Evolutionary conservation across 2,113 vertebrate species (phyloP), one percentile per base, ranked within the genome.

Genomic region (Silurus asotus): DNA sequence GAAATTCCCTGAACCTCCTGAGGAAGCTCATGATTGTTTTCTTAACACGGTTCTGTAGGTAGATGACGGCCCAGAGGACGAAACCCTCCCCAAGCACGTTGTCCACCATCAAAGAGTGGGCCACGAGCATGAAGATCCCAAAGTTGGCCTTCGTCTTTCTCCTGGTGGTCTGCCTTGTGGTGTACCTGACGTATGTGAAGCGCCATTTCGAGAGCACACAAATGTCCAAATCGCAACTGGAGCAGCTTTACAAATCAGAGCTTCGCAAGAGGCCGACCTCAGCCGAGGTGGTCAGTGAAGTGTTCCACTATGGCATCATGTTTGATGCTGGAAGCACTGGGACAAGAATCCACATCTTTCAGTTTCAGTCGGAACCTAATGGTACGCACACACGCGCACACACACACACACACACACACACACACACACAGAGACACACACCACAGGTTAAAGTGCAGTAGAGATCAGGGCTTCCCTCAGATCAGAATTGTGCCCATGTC

Each of bases 311-410:
- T 4, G 96, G 97, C 5, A 95, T 99, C 91, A 98, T 98, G 97
- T 97, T 99, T 87, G 98, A 99, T 0, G 98, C 97, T 0, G 98
- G 98, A 77, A 99, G 98, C 94, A 99, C 98, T 0, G 98, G 98
- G 76, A 99, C 97, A 75, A 94, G 98, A 55, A 90, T 99, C 84
- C 98, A 99, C 11, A 55, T 99, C 84, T 99, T 98, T 93, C 95
- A 96, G 83, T 98, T 99, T 88, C 92, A 94, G 51, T 91, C 90
- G 49, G 93, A 91, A 19, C 85, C 92, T 37, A 90, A 85, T 53
- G 93, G 95, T 96, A 93, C 37, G 3, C 37, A 37, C 37, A 37
- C 37, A 37, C 37, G 3, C 37, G 3, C 37, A 37, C 37, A 37
- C 37, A 37, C 37, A 37, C 37, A 37, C 37, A 37, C 37, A 37